Base-by-base conservation (phyloP, 2,113 vertebrate species). In the Sitta europaea region DNA sequence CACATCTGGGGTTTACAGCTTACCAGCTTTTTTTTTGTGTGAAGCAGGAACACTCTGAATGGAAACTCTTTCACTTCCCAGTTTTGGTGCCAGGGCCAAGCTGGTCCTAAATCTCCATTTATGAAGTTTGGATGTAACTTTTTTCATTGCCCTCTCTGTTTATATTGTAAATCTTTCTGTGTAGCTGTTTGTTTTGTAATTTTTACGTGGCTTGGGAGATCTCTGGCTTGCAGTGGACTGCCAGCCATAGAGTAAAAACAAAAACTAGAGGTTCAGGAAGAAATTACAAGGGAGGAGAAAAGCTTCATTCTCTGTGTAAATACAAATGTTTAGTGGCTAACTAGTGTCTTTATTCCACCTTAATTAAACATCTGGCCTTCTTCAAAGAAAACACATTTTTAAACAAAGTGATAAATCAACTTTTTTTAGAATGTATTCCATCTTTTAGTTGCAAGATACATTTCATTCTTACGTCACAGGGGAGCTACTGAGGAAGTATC, bases 391-490 rank as follows among this genome's bases (percentile, higher is more conserved):
- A 48, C 4, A 27, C 20, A 3, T 33, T 28, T n/a, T 21, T 28
- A 55, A 89, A 48, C 4, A 6, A 19, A 45, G 12, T 2, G 4
- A 23, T 55, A 25, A 65, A 23, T 11, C 71, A 31, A 31, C 15
- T 14, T 40, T 16, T 57, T 57, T 57, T 54, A 8, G 29, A 31
- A 18, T 29, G 3, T 36, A 25, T 75, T 67, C 88, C 1, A 29
- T 50, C 12, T 66, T 62, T 53, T 10, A 45, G 15, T 33, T 57
- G 11, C 33, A 29, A 13, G 42, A 22, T 0, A 1, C 4, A 9
- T 21, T 80, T 62, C 16, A 38, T 48, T 68, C 6, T 65, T 45
- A 6, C 0, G 0, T 51, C 54, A 16, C 10, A 33, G 47, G 59
- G 28, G 10, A 10, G 12, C 35, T 31, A 17, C 27, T 54, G 62